A percentile compares a stretch with the other conserved stretches of the same genome.
Conservation (phyloP, 1,140 invertebrate genomes). For the Euwallacea fornicatus region DNA sequence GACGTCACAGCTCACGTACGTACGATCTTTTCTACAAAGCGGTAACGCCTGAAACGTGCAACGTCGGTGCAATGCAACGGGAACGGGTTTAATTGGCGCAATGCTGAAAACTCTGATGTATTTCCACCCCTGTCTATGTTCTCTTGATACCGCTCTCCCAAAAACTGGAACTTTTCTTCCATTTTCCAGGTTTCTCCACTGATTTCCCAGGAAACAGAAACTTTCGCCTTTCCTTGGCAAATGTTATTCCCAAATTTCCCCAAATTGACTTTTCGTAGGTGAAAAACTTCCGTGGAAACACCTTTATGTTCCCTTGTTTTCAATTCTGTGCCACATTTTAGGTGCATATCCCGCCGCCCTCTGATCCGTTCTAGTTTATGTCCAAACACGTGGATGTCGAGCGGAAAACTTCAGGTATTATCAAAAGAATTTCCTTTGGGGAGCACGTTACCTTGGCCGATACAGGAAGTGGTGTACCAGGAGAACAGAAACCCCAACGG, state of each 20-base stretch:
- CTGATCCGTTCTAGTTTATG: too few relatives aligned
- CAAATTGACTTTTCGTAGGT: too few relatives aligned
- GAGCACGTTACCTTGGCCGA: slow-evolving; percentile 32
- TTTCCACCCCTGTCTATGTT: slow-evolving; percentile 3
- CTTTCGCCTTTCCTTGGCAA: neutral
- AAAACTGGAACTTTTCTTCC: slow-evolving; percentile 39
- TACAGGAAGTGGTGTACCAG: slow-evolving; percentile 37
- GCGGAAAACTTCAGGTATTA: neutral
- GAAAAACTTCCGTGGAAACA: slow-evolving; percentile 33
- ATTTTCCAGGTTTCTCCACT: slow-evolving; percentile 30
- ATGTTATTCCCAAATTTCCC: too few relatives aligned
- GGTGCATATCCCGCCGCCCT: too few relatives aligned
- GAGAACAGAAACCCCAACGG: slow-evolving; percentile 17
- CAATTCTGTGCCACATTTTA: too few relatives aligned
- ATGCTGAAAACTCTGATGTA: neutral
- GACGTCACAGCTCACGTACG: too few relatives aligned
- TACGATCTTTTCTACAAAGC: neutral
- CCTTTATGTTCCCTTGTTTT: neutral
- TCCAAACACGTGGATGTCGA: too few relatives aligned
- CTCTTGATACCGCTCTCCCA: slow-evolving; percentile 25
- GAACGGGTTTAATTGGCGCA: too few relatives aligned
- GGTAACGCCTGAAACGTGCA: too few relatives aligned
- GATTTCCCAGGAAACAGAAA: slow-evolving; percentile 18
- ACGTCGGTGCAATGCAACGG: too few relatives aligned
- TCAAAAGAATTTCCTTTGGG: slow-evolving; percentile 17